phyloP scores from a whole-genome alignment of 1,140 invertebrate species.

The Lucilia sericata region DNA sequence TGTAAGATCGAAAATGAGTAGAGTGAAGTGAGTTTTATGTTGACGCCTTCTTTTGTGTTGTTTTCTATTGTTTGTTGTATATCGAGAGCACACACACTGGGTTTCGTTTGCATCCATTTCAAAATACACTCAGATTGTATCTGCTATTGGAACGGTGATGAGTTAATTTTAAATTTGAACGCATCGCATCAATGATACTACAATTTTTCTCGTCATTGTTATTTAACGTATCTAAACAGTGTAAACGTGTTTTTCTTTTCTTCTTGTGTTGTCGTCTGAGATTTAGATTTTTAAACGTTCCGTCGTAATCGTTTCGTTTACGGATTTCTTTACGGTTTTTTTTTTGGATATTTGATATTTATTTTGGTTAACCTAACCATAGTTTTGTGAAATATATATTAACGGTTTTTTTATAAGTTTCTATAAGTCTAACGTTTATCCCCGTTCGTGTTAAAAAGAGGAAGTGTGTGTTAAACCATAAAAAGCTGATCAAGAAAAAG shows the following conservation, averaged over 20 bases:
- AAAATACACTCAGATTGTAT: constrained; percentile 37
- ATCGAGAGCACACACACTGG: background rate
- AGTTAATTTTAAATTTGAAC: constrained; percentile 41
- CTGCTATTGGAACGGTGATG: constrained; percentile 42
- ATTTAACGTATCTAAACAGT: too few relatives aligned
- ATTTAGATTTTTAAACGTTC: background rate
- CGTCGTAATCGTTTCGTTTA: background rate
- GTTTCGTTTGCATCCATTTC: constrained; percentile 37
- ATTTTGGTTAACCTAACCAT: too few relatives aligned
- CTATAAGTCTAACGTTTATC: too few relatives aligned
- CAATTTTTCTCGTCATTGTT: too few relatives aligned
- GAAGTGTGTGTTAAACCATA: too few relatives aligned
- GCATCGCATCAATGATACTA: constrained; percentile 16
- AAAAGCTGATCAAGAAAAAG: background rate
- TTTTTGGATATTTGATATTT: background rate
- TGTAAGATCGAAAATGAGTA: too few relatives aligned
- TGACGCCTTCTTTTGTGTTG: constrained; percentile 11
- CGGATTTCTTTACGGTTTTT: background rate
- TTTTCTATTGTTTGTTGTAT: constrained; percentile 20
- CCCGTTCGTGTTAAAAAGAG: too few relatives aligned
- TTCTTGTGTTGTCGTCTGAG: too few relatives aligned
- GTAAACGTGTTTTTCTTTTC: too few relatives aligned
- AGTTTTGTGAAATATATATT: too few relatives aligned
- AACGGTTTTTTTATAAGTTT: too few relatives aligned
- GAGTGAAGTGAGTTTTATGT: background rate